A percentile compares a stretch with the other conserved stretches of the same genome.
These are phyloP conservation scores for Pseudoips prasinana DNA, from an alignment of 2,888 invertebrate species.

Conservation along the genomic window DNA sequence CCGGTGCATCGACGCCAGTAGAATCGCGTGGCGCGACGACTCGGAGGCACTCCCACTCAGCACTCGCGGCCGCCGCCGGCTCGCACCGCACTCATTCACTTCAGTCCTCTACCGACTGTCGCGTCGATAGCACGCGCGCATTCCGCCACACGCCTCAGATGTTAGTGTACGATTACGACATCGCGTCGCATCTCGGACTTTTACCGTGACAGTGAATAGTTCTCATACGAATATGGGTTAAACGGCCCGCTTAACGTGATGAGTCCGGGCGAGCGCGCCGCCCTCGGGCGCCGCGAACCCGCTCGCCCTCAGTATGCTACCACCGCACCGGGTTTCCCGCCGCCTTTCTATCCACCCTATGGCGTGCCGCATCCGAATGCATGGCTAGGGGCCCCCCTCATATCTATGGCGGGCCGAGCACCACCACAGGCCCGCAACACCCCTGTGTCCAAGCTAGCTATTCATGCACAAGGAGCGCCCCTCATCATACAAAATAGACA, in stretches of 20 bases:
- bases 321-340: constrained; percentile 76
- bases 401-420: constrained; percentile 87
- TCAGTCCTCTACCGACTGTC: constrained; percentile 73
- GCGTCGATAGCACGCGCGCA: constrained; percentile 70
- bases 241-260: constrained; percentile 77
- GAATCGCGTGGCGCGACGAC: constrained; percentile 60
- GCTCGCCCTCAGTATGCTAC: constrained; percentile 76
- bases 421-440: constrained; percentile 67
- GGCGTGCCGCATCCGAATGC: constrained; percentile 82
- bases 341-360: constrained; percentile 77
- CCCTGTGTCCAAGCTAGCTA: constrained; percentile 88
- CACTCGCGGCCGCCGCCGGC: constrained; percentile 61
- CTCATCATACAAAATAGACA: constrained; percentile 87
- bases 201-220: constrained; percentile 77
- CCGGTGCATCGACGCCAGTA: constrained; percentile 67
- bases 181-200: constrained; percentile 65
- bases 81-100: constrained; percentile 73
- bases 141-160: constrained; percentile 62
- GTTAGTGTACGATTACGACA: constrained; percentile 79
- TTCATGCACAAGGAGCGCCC: constrained; percentile 93
- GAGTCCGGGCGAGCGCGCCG: constrained; percentile 81
- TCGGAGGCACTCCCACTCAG: constrained; percentile 66
- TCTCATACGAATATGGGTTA: constrained; percentile 86
- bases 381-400: constrained; percentile 91
- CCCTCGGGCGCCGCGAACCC: constrained; percentile 78